Evolutionary conservation across 2,888 invertebrate species (phyloP), one percentile per base, ranked within the genome.

Genomic region (Metellina segmentata): DNA sequence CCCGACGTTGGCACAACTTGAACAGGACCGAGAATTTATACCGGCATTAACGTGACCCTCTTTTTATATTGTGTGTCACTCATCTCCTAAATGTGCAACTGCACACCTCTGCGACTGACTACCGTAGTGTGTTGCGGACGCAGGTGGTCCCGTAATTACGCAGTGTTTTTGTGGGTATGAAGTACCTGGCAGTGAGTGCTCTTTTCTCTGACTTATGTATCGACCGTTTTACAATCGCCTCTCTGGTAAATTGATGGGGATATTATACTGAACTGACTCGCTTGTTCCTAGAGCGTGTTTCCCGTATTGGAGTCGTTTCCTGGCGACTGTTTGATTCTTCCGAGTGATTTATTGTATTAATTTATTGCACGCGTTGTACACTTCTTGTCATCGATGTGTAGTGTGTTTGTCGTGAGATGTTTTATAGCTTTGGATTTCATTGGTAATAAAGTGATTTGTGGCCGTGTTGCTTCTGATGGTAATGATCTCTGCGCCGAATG

Each of bases 141-240:
- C 85, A 78, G 85, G 85, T 86, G 85, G 85, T 86, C 85, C 70
- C 9, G 49, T 70, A 86, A 86, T 86, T 86, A 86, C 69, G 49
- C n/a, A 51, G 20, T 34, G 13, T 61, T 7, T 61, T 16, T 16
- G 61, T 61, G 16, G 61, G 61, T 8, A 61, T 61, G 61, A 61
- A 61, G 61, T 16, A 61, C 9, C 61, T 16, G 61, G 61, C 13
- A 61, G 16, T 16, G 61, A 11, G 11, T 16, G 61, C 61, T 61
- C 61, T 61, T 61, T 61, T 9, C 61, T 61, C 61, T 16, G 85
- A 74, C 19, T 61, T 61, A 61, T 85, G 85, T 75, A 72, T 82
- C 20, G 19, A 72, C 72, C 48, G 52, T 85, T 13, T 19, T n/a
- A 61, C 61, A 75, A 74, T 51, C 7, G n/a, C 11, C 34, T 9